Percentiles rank a stretch among this genome's conserved stretches.
phyloP scores from a whole-genome alignment of 2,888 invertebrate genomes.

The Mycalesis mineus region DNA sequence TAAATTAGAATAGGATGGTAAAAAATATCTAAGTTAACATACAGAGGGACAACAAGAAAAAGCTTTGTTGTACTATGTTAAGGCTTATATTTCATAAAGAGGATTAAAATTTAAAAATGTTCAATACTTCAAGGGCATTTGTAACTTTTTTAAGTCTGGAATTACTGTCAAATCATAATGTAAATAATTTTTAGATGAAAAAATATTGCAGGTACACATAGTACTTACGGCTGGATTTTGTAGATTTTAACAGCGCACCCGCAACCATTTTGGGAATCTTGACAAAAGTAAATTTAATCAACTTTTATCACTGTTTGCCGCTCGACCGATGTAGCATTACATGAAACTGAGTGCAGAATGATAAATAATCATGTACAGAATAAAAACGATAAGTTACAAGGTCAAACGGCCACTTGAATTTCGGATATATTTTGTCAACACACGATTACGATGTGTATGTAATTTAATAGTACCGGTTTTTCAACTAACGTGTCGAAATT shows the following conservation, averaged over 20 bases:
- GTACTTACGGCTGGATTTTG: slow-evolving; percentile 56
- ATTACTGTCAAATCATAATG: too few relatives aligned
- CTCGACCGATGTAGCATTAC: slow-evolving; percentile 14
- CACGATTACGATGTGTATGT: background rate
- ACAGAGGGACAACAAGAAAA: too few relatives aligned
- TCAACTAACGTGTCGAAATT: background rate
- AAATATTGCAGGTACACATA: too few relatives aligned
- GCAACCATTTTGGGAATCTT: slow-evolving; percentile 47
- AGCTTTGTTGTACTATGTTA: too few relatives aligned
- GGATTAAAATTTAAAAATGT: too few relatives aligned
- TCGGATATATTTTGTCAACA: slow-evolving; percentile 12
- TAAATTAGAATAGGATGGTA: too few relatives aligned
- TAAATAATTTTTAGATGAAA: background rate
- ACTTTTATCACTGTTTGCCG: slow-evolving; percentile 12
- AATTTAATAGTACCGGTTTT: background rate
- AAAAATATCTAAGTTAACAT: too few relatives aligned
- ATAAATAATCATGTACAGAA: slow-evolving; percentile 17
- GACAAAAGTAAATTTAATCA: slow-evolving; percentile 18
- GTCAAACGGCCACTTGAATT: slow-evolving; percentile 22
- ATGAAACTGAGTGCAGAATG: slow-evolving; percentile 17
- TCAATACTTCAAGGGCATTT: too few relatives aligned
- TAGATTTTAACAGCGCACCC: slow-evolving; percentile 47
- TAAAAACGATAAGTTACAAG: slow-evolving; percentile 25
- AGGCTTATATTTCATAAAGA: too few relatives aligned
- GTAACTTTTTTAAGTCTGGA: too few relatives aligned